Evolutionary conservation across 2,113 vertebrate genomes (phyloP).

Genomic region (Fulmarus glacialis): DNA sequence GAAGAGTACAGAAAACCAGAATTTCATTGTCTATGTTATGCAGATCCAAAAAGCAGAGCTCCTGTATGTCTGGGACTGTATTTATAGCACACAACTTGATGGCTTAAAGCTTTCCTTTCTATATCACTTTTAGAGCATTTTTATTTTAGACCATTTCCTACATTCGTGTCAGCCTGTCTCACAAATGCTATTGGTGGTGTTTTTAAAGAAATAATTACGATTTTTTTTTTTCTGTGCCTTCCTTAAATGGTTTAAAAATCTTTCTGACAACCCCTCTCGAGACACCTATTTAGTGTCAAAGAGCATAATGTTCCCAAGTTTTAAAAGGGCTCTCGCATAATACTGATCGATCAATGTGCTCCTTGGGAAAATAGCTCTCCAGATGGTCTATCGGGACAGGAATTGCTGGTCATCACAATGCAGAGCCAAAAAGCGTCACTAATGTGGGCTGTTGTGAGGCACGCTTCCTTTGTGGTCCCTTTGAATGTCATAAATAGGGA

Average conservation of each 20-base stretch:
- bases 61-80: not conserved
- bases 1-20: not conserved
- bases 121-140: not conserved
- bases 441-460: slow-evolving; percentile 91
- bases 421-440: slow-evolving; percentile 84
- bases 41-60: not conserved
- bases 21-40: not conserved
- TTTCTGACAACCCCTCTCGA: slow-evolving; percentile 44
- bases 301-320: slow-evolving; percentile 72
- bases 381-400: slow-evolving; percentile 81
- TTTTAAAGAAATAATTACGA: slow-evolving; percentile 24
- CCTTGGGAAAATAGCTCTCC: slow-evolving; percentile 78
- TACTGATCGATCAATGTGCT: slow-evolving; percentile 67
- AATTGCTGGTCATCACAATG: slow-evolving; percentile 73
- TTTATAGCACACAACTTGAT: not conserved
- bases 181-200: not conserved
- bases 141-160: not conserved
- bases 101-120: not conserved
- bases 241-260: slow-evolving; percentile 53
- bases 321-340: slow-evolving; percentile 54
- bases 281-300: slow-evolving; percentile 71
- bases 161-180: not conserved
- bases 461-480: slow-evolving; percentile 87
- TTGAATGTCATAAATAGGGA: slow-evolving; percentile 79
- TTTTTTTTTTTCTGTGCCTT: not conserved